These are phyloP conservation scores for Gobionotothen gibberifrons DNA, from an alignment of 2,797 vertebrate genomes.

Conservation along the genomic window DNA sequence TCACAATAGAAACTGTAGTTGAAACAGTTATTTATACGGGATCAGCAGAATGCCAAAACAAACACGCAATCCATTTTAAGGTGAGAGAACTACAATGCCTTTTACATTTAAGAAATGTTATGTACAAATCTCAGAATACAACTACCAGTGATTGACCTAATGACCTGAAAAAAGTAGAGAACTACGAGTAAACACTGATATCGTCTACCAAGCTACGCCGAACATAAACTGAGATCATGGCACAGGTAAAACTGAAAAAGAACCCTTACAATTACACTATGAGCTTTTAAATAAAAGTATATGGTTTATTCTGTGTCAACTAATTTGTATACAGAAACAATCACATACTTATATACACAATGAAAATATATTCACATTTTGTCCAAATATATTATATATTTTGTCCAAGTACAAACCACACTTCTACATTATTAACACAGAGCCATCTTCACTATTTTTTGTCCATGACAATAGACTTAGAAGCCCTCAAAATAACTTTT, in stretches of 20 bases:
- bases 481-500: background rate
- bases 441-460: background rate
- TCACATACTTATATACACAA: background rate
- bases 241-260: background rate
- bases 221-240: slow-evolving; percentile 17
- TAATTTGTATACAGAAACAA: background rate
- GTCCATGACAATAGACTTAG: background rate
- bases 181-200: slow-evolving; percentile 10
- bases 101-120: background rate
- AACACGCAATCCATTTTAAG: no score
- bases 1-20: background rate
- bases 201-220: slow-evolving; percentile 17
- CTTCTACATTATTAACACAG: background rate
- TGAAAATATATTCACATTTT: background rate
- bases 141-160: background rate
- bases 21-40: background rate
- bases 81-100: background rate
- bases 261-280: background rate
- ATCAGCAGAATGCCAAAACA: background rate
- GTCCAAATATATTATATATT: background rate
- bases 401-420: slow-evolving; percentile 1
- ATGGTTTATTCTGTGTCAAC: no score
- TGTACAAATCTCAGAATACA: background rate
- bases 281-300: no score
- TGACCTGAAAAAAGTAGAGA: background rate